Conservation (phyloP, 2,888 invertebrate genomes). For the Pyrrhia umbra region DNA sequence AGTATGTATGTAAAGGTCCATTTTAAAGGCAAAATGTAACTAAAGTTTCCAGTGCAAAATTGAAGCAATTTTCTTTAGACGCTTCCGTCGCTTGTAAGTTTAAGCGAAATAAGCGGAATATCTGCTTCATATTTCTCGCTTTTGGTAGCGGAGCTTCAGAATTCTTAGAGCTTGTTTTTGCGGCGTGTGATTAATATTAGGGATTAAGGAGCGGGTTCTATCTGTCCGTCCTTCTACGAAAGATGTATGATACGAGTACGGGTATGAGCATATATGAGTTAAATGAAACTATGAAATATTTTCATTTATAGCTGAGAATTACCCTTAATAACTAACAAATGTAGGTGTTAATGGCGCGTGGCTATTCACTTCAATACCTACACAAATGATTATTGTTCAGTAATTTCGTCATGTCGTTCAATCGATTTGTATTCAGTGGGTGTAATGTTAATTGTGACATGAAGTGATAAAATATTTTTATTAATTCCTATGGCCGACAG, state of each 20-base stretch:
- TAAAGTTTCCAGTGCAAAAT: slow-evolving; percentile 32
- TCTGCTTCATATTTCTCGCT: slow-evolving; percentile 39
- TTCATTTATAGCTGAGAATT: too few relatives aligned
- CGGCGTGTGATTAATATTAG: slow-evolving; percentile 49
- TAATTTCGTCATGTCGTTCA: neutral
- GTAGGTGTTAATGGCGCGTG: neutral
- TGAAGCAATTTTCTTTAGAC: slow-evolving; percentile 36
- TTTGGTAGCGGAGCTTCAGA: slow-evolving; percentile 17
- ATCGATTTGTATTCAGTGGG: neutral
- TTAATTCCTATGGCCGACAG: neutral
- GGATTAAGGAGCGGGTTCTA: slow-evolving; percentile 44
- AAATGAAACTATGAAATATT: slow-evolving; percentile 13
- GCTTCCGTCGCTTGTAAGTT: slow-evolving; percentile 28
- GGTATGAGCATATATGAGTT: slow-evolving; percentile 10
- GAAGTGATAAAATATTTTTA: neutral
- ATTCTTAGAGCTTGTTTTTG: slow-evolving; percentile 45
- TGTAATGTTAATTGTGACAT: neutral
- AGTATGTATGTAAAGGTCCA: slow-evolving; percentile 12
- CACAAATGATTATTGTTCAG: neutral
- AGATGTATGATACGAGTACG: slow-evolving; percentile 36
- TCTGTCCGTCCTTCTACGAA: slow-evolving; percentile 35
- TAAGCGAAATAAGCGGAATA: slow-evolving; percentile 19
- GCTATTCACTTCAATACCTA: too few relatives aligned
- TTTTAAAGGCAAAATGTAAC: slow-evolving; percentile 21
- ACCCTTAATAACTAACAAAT: neutral